Percentiles rank a stretch among this genome's conserved stretches.
Conservation (phyloP, 2,888 invertebrate genomes). For the Ellobium chinense region DNA sequence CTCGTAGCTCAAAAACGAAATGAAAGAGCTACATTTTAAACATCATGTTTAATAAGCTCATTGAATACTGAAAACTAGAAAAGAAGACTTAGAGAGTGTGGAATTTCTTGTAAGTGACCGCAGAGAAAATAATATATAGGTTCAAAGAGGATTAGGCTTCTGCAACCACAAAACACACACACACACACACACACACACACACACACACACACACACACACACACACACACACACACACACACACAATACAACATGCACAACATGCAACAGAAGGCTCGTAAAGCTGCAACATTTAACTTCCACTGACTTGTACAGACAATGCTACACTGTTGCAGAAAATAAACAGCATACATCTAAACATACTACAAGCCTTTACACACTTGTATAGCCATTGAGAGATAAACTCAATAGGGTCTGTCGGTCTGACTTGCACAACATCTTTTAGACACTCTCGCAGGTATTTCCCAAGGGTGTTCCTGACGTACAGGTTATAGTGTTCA, state of each 20-base stretch:
- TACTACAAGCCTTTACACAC: conserved; percentile 47
- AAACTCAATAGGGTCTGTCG: conserved; percentile 76
- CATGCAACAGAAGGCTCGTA: neutral
- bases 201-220: neutral
- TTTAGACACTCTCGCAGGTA: conserved; percentile 70
- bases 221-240: neutral
- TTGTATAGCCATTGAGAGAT: conserved; percentile 77
- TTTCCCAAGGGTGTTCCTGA: conserved; percentile 56
- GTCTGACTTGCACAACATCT: conserved; percentile 75
- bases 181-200: too few relatives aligned
- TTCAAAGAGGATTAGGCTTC: too few relatives aligned
- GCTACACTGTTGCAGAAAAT: too few relatives aligned
- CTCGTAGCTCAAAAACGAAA: too few relatives aligned
- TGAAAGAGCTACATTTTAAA: neutral
- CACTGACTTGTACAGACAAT: too few relatives aligned
- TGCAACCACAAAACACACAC: too few relatives aligned
- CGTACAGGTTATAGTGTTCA: neutral
- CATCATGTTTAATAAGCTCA: neutral
- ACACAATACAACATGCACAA: neutral
- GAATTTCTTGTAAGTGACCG: neutral
- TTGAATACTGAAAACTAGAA: too few relatives aligned
- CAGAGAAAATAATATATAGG: neutral
- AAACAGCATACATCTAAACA: neutral
- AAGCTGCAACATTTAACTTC: too few relatives aligned
- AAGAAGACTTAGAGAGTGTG: neutral